Evolutionary conservation across 2,888 invertebrate species (phyloP).

Genomic region (Agrotis puta): DNA sequence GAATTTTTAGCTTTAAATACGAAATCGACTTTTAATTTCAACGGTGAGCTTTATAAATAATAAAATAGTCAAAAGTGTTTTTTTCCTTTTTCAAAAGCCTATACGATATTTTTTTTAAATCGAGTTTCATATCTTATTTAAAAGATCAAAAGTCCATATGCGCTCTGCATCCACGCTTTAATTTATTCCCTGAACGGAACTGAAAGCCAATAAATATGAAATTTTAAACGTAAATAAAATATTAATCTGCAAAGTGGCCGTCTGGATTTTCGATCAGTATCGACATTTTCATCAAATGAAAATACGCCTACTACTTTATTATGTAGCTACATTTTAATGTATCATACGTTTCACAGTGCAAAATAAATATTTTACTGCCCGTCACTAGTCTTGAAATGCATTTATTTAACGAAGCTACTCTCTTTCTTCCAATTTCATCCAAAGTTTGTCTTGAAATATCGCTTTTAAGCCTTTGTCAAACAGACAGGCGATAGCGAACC

Average conservation of each 20-base stretch:
- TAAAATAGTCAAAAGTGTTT: too few relatives aligned
- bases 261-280: slow-evolving; percentile 35
- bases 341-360: background rate
- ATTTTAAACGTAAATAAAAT: slow-evolving; percentile 48
- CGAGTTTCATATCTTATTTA: background rate
- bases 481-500: too few relatives aligned
- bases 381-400: background rate
- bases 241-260: slow-evolving; percentile 51
- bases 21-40: too few relatives aligned
- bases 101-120: background rate
- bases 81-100: too few relatives aligned
- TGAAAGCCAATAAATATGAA: slow-evolving; percentile 41
- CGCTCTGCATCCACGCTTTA: slow-evolving; percentile 6
- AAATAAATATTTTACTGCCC: background rate
- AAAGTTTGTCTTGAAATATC: too few relatives aligned
- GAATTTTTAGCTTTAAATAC: too few relatives aligned
- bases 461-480: too few relatives aligned
- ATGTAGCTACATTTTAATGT: slow-evolving; percentile 15
- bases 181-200: slow-evolving; percentile 21
- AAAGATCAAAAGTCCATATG: background rate
- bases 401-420: background rate
- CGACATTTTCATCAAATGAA: slow-evolving; percentile 28
- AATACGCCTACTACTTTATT: background rate
- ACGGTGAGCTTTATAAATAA: too few relatives aligned
- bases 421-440: too few relatives aligned